Base-by-base conservation (phyloP, 2,797 vertebrate species). In the Hephaestus fuliginosus region DNA sequence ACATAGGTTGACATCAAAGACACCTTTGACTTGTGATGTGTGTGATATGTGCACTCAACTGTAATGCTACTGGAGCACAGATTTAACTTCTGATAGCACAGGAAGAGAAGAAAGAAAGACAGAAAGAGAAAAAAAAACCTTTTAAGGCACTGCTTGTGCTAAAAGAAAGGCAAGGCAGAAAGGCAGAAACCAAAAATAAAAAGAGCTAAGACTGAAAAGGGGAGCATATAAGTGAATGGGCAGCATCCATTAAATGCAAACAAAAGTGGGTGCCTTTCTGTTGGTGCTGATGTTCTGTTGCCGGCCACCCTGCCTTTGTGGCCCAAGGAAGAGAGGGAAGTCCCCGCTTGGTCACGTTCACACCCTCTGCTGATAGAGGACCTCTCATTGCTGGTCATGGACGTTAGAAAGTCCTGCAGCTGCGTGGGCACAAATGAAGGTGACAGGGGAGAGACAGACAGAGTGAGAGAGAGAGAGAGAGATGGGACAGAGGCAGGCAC, bases 331-430 rank as follows among this genome's bases (percentile, higher is more conserved):
- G 79, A 88, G 92, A 92, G 89, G 91, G 91, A 86, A 89, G 90
- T 90, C 89, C 91, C 83, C 28, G 20, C 86, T 93, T 92, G 90
- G 91, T 92, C 90, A 90, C 81, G 88, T 92, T 89, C 88, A 93
- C 92, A 90, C 90, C 85, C 92, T 90, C 86, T 71, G 30, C 84
- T 90, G 89, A 94, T 90, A 82, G 89, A 88, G 86, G 80, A 84
- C 71, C 87, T 82, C 83, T 91, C 79, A 66, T 71, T 79, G 85
- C 63, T 81, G 84, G 90, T 89, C 91, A 91, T 87, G 89, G 90
- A 39, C 89, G 88, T 92, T 92, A 90, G 53, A 41, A 65, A 74
- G 72, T 72, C 78, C 76, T 73, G 89, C 92, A 94, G 93, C 92
- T 92, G 91, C 77, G 20, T 70, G 63, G 61, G 46, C 56, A 70